These are phyloP conservation scores for Euura saliciscinereae DNA, from an alignment of 1,140 invertebrate genomes.

Conservation along the genomic window DNA sequence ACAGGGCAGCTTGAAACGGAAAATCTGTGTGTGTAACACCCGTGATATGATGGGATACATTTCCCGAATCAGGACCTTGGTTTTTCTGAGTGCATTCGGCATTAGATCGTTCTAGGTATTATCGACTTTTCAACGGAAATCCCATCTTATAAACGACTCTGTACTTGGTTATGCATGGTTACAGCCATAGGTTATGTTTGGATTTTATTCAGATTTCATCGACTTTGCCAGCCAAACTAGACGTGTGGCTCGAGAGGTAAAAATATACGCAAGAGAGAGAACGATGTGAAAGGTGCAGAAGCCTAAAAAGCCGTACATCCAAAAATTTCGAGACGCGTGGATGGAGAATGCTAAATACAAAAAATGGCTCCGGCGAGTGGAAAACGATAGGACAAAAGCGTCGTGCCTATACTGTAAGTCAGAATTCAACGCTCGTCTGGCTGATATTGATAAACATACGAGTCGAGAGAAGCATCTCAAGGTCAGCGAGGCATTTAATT, in stretches of 20 bases:
- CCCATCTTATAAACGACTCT: background rate
- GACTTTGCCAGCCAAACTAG: background rate
- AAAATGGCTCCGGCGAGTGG: conserved; percentile 8
- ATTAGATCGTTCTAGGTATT: background rate
- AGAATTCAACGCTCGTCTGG: conserved; percentile 12
- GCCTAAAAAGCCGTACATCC: conserved; percentile 5
- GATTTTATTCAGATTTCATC: background rate
- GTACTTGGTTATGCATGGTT: background rate
- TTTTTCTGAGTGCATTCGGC: background rate
- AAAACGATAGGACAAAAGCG: conserved; percentile 12
- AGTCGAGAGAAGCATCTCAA: background rate
- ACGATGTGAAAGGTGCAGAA: conserved; percentile 12
- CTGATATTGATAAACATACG: conserved; percentile 12
- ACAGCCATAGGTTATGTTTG: background rate
- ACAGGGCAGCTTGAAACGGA: no score
- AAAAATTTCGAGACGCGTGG: conserved; percentile 14
- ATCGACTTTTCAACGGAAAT: conserved; percentile 1
- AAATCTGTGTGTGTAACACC: no score
- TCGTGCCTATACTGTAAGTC: conserved; percentile 8
- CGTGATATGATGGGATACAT: no score
- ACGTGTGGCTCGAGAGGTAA: background rate
- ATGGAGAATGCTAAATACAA: conserved; percentile 15
- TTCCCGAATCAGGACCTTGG: no score
- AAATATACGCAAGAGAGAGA: background rate
- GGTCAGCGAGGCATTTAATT: background rate